Evolutionary conservation across 2,888 invertebrate species (phyloP), one percentile per base, ranked within the genome.

Genomic region (Scrobipalpa atriplicella): DNA sequence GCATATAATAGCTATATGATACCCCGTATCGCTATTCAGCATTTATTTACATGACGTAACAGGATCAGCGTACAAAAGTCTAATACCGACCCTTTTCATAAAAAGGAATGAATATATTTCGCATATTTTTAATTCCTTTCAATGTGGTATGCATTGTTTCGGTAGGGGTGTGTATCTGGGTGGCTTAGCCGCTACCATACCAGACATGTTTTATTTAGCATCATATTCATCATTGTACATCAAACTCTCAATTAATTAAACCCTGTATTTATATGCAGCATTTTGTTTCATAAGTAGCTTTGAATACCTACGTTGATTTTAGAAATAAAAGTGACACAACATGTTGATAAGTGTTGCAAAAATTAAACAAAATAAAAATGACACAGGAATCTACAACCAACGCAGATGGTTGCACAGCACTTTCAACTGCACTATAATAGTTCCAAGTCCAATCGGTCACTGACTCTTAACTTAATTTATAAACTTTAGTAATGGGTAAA

Each of bases 51-150:
- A 54, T 54, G 54, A 54, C 54, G 10, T 43, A 13, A 43, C 13
- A 43, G 13, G 13, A 52, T 18, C 16, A 51, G 21, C 16, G 19
- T 18, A 41, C 38, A 61, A 61, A 61, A 41, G 11, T 13, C 62
- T 41, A 62, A 66, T 63, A 63, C 66, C 68, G 73, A 74, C 74
- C 77, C 71, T 73, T 80, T 77, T 73, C 9, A 19, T n/a, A 66
- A 71, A 76, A 79, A 77, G 80, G 76, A 72, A 74, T 71, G 74
- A 74, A 76, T 73, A 76, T 76, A 79, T 80, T 78, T 67, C 80
- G 78, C 79, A 84, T 78, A 78, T 83, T 86, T 83, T 84, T 81
- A 85, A 86, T 86, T 84, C 82, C 80, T 85, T 87, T 85, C 81
- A 81, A 75, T 10, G 8, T 13, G 62, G 18, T 74, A 76, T 82